phyloP scores from a whole-genome alignment of 1,140 invertebrate species.

The Drosophila elegans region DNA sequence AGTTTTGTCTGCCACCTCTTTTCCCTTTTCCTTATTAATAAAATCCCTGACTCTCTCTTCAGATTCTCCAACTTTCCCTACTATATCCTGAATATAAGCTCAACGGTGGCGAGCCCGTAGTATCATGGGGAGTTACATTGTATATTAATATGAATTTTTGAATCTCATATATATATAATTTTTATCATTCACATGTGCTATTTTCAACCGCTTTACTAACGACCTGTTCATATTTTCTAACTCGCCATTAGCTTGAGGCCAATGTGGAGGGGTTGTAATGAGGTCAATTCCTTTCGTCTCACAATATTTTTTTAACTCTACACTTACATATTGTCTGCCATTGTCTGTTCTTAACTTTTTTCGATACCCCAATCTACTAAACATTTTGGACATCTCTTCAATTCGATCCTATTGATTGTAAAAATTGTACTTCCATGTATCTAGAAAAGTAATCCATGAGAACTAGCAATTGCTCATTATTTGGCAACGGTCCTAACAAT shows the following conservation, averaged over 20 bases:
- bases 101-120: constrained; percentile 37
- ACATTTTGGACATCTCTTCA: constrained; percentile 15
- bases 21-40: constrained; percentile 37
- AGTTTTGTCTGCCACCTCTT: constrained; percentile 18
- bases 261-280: constrained; percentile 39
- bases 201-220: constrained; percentile 30
- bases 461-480: constrained; percentile 62
- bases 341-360: background rate
- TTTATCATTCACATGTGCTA: constrained; percentile 11
- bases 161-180: constrained; percentile 33
- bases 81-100: constrained; percentile 43
- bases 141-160: constrained; percentile 43
- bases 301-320: constrained; percentile 3
- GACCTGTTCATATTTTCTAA: constrained; percentile 45
- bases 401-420: constrained; percentile 7
- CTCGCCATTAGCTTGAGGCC: constrained; percentile 2
- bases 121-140: constrained; percentile 50
- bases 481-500: constrained; percentile 71
- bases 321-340: background rate
- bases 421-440: constrained; percentile 30
- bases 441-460: constrained; percentile 54
- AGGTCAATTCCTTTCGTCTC: constrained; percentile 57
- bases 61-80: constrained; percentile 6
- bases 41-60: background rate
- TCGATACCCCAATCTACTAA: constrained; percentile 2